phyloP scores from a whole-genome alignment of 1,140 invertebrate species.

The Agrypnia vestita region DNA sequence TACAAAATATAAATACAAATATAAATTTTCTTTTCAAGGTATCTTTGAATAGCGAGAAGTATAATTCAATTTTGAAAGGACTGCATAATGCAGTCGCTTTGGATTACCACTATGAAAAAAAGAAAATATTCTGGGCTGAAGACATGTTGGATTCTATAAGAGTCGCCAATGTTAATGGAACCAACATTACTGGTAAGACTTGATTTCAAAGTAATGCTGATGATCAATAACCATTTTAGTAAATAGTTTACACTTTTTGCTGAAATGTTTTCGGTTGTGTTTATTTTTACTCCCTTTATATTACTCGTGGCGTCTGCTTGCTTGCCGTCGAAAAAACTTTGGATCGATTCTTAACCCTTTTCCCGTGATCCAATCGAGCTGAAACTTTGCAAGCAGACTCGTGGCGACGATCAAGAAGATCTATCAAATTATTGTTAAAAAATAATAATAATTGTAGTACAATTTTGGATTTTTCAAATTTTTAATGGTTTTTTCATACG shows the following conservation, averaged over 20 bases:
- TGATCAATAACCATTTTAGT: neutral
- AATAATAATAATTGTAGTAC: no score
- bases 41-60: constrained; percentile 82
- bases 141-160: constrained; percentile 85
- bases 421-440: no score
- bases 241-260: constrained; percentile 40
- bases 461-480: no score
- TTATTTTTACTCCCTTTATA: no score
- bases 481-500: no score
- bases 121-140: constrained; percentile 90
- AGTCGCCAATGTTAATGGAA: constrained; percentile 84
- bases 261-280: constrained; percentile 31
- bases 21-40: constrained; percentile 72
- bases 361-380: no score
- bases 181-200: constrained; percentile 73
- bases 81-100: constrained; percentile 90
- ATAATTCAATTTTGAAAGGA: constrained; percentile 84
- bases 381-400: no score
- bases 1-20: no score
- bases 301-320: no score
- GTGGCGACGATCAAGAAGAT: no score
- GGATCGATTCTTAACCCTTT: no score
- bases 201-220: neutral
- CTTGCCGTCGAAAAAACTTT: no score
- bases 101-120: constrained; percentile 88